A percentile compares a stretch with the other conserved stretches of the same genome.
phyloP scores from a whole-genome alignment of 2,113 vertebrate species.

The Nesoenas mayeri region DNA sequence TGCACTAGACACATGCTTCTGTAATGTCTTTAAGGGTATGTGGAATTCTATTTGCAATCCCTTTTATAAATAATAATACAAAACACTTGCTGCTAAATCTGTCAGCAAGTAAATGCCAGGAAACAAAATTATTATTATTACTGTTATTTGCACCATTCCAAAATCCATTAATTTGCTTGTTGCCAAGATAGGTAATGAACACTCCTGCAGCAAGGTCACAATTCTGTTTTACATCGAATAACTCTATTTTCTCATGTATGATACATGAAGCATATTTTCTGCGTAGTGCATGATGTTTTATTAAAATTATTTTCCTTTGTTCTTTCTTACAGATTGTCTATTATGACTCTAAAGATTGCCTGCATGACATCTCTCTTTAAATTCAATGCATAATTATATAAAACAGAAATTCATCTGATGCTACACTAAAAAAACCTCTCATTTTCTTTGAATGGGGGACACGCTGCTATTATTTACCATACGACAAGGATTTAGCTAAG shows the following conservation, averaged over 20 bases:
- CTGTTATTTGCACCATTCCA: constrained; percentile 37
- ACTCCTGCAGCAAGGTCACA: constrained; percentile 66
- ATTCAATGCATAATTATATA: constrained; percentile 62
- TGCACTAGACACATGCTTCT: not conserved
- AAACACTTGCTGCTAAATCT: constrained; percentile 45
- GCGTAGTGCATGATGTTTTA: constrained; percentile 70
- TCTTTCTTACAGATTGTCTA: constrained; percentile 54
- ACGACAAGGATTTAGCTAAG: not conserved
- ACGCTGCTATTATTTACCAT: not conserved
- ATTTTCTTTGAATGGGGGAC: not conserved
- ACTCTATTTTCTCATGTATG: constrained; percentile 56
- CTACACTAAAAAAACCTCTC: constrained; percentile 46
- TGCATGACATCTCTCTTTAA: constrained; percentile 39
- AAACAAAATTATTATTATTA: constrained; percentile 43
- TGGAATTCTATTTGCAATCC: constrained; percentile 36
- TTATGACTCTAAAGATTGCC: constrained; percentile 52
- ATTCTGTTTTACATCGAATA: constrained; percentile 54
- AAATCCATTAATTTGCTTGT: constrained; percentile 68
- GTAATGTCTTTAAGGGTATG: constrained; percentile 19
- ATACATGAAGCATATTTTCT: constrained; percentile 61
- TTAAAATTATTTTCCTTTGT: constrained; percentile 74
- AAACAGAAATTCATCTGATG: constrained; percentile 52
- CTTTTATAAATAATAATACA: constrained; percentile 56
- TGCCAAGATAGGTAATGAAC: constrained; percentile 46
- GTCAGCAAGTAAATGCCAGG: constrained; percentile 57